Percentiles rank a stretch among this genome's conserved stretches.
phyloP scores from a whole-genome alignment of 2,797 vertebrate genomes.

The Helarctos malayanus region DNA sequence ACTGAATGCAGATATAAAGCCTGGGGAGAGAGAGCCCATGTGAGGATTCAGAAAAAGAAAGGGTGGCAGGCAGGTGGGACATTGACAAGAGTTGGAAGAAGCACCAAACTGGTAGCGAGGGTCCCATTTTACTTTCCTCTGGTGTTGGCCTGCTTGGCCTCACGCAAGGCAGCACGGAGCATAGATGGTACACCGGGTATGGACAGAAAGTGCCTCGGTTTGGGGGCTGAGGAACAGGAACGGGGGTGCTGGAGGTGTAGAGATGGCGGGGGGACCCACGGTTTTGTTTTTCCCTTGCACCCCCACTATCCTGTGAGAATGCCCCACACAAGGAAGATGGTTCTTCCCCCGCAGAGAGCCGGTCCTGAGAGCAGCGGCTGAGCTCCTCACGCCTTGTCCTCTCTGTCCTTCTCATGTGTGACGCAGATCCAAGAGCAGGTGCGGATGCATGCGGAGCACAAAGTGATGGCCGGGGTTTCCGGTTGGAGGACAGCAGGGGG shows the following conservation, averaged over 20 bases:
- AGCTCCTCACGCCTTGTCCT: rapidly evolving
- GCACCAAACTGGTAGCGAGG: rapidly evolving
- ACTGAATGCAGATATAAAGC: not conserved
- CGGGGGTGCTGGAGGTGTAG: rapidly evolving
- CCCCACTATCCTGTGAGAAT: too few relatives aligned
- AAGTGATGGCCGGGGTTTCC: too few relatives aligned
- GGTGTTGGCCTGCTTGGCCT: not conserved
- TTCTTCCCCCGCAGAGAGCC: too few relatives aligned
- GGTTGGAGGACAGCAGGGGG: too few relatives aligned
- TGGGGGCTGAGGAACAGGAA: not conserved
- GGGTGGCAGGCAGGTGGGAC: rapidly evolving
- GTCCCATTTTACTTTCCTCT: not conserved
- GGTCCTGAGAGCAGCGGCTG: rapidly evolving
- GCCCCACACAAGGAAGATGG: rapidly evolving
- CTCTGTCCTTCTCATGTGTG: not conserved
- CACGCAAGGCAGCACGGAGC: rapidly evolving
- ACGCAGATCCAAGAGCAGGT: not conserved
- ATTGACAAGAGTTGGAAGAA: rapidly evolving
- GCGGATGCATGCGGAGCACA: too few relatives aligned
- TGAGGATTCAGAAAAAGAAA: not conserved
- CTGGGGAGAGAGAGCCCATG: not conserved
- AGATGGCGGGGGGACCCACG: rapidly evolving
- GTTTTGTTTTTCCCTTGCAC: rapidly evolving
- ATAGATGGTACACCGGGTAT: rapidly evolving
- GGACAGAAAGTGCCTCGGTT: not conserved